A percentile compares a stretch with the other conserved stretches of the same genome.
Conservation (phyloP, 2,797 vertebrate genomes). For the Loriculus beryllinus region DNA sequence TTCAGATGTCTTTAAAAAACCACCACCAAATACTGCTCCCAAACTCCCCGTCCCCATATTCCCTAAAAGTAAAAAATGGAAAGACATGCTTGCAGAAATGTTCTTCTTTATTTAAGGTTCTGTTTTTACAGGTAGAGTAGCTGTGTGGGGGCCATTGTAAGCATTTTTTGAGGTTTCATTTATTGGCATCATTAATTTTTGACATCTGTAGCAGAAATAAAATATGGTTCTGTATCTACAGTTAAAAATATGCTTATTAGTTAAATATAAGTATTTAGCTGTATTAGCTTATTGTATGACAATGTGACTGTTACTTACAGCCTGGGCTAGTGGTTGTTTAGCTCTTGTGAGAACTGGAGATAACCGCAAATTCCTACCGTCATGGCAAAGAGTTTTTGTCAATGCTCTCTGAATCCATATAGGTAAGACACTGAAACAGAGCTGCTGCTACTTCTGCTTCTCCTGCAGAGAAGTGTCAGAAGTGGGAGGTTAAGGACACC, state of each 20-base stretch:
- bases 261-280: neutral
- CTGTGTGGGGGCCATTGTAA: neutral
- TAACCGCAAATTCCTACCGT: neutral
- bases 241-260: neutral
- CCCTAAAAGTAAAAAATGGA: neutral
- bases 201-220: neutral
- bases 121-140: neutral
- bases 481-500: neutral
- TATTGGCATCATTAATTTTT: neutral
- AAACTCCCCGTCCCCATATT: neutral
- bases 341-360: neutral
- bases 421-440: neutral
- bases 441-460: neutral
- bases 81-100: neutral
- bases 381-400: neutral
- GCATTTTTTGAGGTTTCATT: neutral
- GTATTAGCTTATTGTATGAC: neutral
- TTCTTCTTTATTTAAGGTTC: neutral
- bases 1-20: neutral
- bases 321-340: neutral
- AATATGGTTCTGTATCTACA: neutral
- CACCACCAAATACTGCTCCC: neutral
- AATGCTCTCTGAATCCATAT: neutral
- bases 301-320: neutral
- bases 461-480: neutral